phyloP scores from a whole-genome alignment of 2,888 invertebrate species.

The Leptinotarsa tumamoca region DNA sequence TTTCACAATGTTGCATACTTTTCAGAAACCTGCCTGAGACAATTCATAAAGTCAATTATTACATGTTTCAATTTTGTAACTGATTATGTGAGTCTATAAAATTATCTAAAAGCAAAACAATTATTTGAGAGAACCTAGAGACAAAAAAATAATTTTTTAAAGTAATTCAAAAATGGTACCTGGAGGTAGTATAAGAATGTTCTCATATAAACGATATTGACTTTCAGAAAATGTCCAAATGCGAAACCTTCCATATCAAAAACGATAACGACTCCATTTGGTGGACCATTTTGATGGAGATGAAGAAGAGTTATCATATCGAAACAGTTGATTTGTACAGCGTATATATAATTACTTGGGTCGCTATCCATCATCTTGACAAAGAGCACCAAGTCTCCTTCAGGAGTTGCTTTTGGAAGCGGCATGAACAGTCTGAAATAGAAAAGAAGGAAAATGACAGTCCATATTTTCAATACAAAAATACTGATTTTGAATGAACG shows the following conservation, averaged over 20 bases:
- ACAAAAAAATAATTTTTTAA: no score
- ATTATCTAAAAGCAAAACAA: no score
- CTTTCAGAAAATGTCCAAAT: constrained; percentile 74
- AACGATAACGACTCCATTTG: constrained; percentile 72
- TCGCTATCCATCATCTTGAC: constrained; percentile 68
- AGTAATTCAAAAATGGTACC: constrained; percentile 60
- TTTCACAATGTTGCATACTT: no score
- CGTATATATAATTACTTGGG: constrained; percentile 71
- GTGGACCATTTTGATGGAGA: constrained; percentile 69
- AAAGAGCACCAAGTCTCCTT: constrained; percentile 57
- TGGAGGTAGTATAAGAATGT: constrained; percentile 78
- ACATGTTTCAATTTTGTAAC: no score
- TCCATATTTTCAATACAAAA: no score
- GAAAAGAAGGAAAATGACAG: not conserved
- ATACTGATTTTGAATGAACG: no score
- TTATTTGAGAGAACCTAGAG: no score
- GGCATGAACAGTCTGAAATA: constrained; percentile 47
- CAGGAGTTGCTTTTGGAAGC: constrained; percentile 51
- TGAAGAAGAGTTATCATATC: constrained; percentile 74
- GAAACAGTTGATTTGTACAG: constrained; percentile 67
- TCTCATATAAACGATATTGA: constrained; percentile 75
- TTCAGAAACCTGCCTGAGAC: no score
- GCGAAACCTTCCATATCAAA: constrained; percentile 74
- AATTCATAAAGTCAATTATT: no score
- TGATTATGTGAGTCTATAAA: no score